These are phyloP conservation scores for Trochalopteron elliotii DNA, from an alignment of 2,113 vertebrate genomes.

Conservation along the genomic window DNA sequence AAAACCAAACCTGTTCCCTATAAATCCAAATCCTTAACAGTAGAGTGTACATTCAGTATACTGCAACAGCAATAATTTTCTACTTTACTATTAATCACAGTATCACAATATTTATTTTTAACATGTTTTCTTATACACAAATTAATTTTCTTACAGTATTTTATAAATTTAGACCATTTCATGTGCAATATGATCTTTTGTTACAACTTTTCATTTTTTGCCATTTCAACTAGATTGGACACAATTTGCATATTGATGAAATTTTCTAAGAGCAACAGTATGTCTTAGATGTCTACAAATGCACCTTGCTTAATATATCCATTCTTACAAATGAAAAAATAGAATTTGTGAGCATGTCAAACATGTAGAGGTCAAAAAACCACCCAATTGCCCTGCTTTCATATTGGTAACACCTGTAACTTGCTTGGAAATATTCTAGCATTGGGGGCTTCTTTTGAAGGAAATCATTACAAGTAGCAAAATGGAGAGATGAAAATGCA, in stretches of 20 bases:
- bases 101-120: background rate
- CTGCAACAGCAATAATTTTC: background rate
- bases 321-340: background rate
- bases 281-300: background rate
- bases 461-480: background rate
- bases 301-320: background rate
- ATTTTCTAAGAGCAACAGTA: background rate
- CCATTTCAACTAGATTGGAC: background rate
- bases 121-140: background rate
- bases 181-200: background rate
- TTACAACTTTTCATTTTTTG: background rate
- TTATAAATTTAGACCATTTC: background rate
- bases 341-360: background rate
- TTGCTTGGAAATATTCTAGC: background rate
- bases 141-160: background rate
- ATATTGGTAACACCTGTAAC: background rate
- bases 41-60: background rate
- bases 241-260: background rate
- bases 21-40: background rate
- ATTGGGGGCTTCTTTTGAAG: background rate
- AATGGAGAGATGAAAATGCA: background rate
- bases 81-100: background rate
- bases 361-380: rapidly evolving
- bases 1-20: background rate
- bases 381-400: background rate